A percentile compares a stretch with the other conserved stretches of the same genome.
Evolutionary conservation across 2,797 vertebrate species (phyloP).

Genomic region (Lepilemur ruficaudatus): DNA sequence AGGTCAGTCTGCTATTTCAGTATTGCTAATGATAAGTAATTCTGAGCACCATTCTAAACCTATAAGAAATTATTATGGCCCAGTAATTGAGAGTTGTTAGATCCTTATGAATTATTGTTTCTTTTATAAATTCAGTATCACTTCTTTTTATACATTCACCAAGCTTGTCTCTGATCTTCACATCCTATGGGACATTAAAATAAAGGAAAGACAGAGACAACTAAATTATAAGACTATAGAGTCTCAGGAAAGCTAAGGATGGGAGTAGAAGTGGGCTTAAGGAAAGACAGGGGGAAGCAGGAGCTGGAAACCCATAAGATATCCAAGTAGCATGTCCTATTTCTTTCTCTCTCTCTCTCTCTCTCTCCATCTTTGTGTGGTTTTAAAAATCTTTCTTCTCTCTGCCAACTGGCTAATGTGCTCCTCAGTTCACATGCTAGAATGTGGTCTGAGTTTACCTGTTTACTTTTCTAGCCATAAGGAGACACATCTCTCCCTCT

Average conservation of each 20-base stretch:
- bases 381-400: background rate
- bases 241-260: background rate
- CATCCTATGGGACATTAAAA: slow-evolving; percentile 13
- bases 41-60: background rate
- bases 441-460: background rate
- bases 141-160: background rate
- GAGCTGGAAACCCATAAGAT: background rate
- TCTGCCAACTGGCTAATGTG: background rate
- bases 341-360: background rate
- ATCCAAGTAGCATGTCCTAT: background rate
- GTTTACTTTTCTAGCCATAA: background rate
- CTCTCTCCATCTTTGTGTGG: no score
- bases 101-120: slow-evolving; percentile 34
- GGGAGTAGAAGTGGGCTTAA: background rate
- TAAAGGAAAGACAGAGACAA: background rate
- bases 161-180: background rate
- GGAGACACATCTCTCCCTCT: background rate
- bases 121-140: slow-evolving; percentile 1
- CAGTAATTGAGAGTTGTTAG: background rate
- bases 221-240: background rate
- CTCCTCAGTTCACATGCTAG: background rate
- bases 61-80: background rate
- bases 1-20: background rate
- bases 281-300: background rate
- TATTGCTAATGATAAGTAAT: slow-evolving; percentile 1